Evolutionary conservation across 2,888 invertebrate species (phyloP), one percentile per base, ranked within the genome.

Genomic region (Mesodorylaimus sp.): DNA sequence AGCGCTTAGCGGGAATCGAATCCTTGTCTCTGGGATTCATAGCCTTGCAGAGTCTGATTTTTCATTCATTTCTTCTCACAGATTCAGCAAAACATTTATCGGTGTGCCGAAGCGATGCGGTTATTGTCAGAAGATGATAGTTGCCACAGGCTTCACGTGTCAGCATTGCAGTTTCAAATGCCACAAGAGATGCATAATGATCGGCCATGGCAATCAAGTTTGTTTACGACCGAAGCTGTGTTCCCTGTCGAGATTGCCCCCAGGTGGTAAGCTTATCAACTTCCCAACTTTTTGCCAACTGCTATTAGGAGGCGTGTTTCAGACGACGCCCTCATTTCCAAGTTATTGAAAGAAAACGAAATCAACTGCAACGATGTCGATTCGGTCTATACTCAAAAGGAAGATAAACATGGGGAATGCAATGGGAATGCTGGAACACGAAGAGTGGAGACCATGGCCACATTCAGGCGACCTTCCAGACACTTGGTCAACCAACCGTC

Each of bases 251-350:
- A 39, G 28, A 1, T 32, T 53, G 2, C 53, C 50, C 24, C 19
- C 46, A 10, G 49, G 49, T 27, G 26, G 13, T 43, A 43, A 7
- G 32, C 10, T 32, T 10, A n/a, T n/a, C n/a, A n/a, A n/a, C n/a
- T n/a, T n/a, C n/a, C n/a, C n/a, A n/a, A n/a, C n/a, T n/a, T n/a
- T n/a, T n/a, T n/a, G n/a, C n/a, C n/a, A n/a, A n/a, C n/a, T n/a
- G 36, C 36, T 21, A n/a, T 13, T 41, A 24, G 19, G 21, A 7
- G 21, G 5, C 24, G n/a, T 10, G 16, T 46, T 46, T 46, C 54
- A 56, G 63, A 61, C 38, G 62, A 63, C 32, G 59, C 58, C 16
- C 60, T 62, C 50, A 61, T 63, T 60, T 56, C 57, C 21, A 62
- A 61, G 47, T 54, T 64, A 16, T 54, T 64, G 25, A 62, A 61